Base-by-base conservation (phyloP, 2,797 vertebrate species). In the Telmatherina bonti region DNA sequence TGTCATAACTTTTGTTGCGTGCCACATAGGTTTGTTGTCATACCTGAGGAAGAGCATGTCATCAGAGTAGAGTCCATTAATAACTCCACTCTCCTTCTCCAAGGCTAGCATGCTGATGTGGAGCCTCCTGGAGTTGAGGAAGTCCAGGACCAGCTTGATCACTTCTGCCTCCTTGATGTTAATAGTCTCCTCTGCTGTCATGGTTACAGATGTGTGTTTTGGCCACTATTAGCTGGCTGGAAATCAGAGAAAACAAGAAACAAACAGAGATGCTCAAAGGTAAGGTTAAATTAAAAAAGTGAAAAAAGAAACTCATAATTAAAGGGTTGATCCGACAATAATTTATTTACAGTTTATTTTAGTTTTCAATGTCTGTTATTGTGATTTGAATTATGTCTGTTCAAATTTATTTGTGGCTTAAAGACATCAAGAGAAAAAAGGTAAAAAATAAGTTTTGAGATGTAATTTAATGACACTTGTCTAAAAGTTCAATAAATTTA, bases 21-120 rank as follows among this genome's bases (percentile, higher is more conserved):
- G 26, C 53, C 38, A n/a, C 3, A 0, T 3, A 12, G 18, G 18
- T 16, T 16, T 24, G 6, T 1, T 4, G 22, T 61, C 45, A 0
- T 93, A 98, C 98, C 98, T 97, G 78, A 99, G 93, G 83, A 99
- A 99, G 78, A 99, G 96, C 98, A 99, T 99, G 83, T 99, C 98
- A 68, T 99, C 98, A 18, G 97, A 99, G 92, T 96, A 99, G 10
- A 99, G 95, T 12, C 98, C 98, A 72, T 99, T 99, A 58, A 99
- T 99, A 81, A 99, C 94, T 0, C 98, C 96, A 0, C 98, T 98
- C 91, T 99, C 98, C 84, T 97, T 97, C 86, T 99, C 98, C 41
- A 99, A 92, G 3, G 97, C 96, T 86, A 99, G 83, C 98, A 99
- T 99, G 84, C 97, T 98, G 87, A 99, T 98, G 83, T 99, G 97